Evolutionary conservation across 2,113 vertebrate genomes (phyloP), one percentile per base, ranked within the genome.

Genomic region (Butastur rufipennis): DNA sequence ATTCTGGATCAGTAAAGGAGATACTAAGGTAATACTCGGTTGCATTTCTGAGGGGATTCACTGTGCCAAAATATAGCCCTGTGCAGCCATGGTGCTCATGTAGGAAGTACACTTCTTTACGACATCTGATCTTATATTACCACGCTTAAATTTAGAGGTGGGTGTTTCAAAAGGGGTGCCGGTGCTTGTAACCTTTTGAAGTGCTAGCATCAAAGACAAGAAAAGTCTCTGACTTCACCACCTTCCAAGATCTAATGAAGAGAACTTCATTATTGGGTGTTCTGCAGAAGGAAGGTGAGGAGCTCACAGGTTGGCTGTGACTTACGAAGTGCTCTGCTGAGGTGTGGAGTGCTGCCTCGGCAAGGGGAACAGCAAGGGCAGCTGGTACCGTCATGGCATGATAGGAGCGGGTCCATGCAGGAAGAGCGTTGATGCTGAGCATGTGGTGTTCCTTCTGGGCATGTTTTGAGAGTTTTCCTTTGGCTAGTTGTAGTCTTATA

Each of bases 381-480:
- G 48, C 48, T 34, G 1, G 5, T 21, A 3, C 47, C 0, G 0
- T 13, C 32, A 2, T 1, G 1, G 36, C 48, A 11, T 0, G 0
- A 0, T 0, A 19, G 40, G 31, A 19, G 25, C 9, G 2, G 11
- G 14, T 42, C 38, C n/a, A 2, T 5, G 12, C 4, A 3, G 29
- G 36, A 7, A 1, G 29, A 10, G 13, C 1, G 11, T 9, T 40
- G 67, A 1, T 47, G 48, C 88, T 59, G 73, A 36, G 16, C 14
- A 2, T 0, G 0, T 38, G 16, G 34, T 1, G 0, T 63, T 68
- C 34, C 63, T 58, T 47, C 58, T 59, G 20, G 14, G 53, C 2
- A 0, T 7, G 26, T 6, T 38, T 10, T 14, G 52, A 50, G 62
- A 53, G 43, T 26, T 29, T 34, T 34, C 6, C 56, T 52, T 53